phyloP scores from a whole-genome alignment of 2,888 invertebrate genomes.

The Ochropacha duplaris region DNA sequence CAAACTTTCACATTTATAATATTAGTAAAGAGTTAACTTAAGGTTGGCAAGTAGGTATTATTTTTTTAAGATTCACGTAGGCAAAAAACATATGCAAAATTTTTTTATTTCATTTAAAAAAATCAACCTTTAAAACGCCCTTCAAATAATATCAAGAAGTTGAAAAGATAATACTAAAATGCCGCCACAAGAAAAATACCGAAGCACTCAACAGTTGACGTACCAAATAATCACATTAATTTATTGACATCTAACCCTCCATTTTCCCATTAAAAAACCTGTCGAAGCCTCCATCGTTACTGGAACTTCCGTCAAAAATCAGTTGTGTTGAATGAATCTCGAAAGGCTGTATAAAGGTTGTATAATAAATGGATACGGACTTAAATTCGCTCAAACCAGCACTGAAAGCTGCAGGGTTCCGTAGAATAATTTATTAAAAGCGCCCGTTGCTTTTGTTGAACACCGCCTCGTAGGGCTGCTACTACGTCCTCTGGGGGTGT shows the following conservation, averaged over 20 bases:
- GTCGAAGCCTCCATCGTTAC: neutral
- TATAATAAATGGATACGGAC: constrained; percentile 53
- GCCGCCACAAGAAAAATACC: neutral
- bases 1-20: too few species aligned
- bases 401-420: constrained; percentile 54
- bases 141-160: neutral
- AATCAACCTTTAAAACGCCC: neutral
- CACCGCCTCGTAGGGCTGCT: constrained; percentile 41
- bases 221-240: neutral
- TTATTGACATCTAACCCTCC: neutral
- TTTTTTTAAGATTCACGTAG: too few species aligned
- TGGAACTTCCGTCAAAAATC: constrained; percentile 37
- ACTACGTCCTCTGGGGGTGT: constrained; percentile 9
- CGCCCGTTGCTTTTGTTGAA: constrained; percentile 56
- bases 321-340: constrained; percentile 40
- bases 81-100: neutral
- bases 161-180: neutral
- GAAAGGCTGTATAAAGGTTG: constrained; percentile 40
- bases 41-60: too few species aligned
- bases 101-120: too few species aligned
- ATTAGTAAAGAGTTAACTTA: too few species aligned
- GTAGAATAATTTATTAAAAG: constrained; percentile 72
- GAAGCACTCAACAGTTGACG: neutral
- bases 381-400: constrained; percentile 45
- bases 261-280: neutral